phyloP scores from a whole-genome alignment of 2,888 invertebrate species.

The Ormyrus nitidulus region DNA sequence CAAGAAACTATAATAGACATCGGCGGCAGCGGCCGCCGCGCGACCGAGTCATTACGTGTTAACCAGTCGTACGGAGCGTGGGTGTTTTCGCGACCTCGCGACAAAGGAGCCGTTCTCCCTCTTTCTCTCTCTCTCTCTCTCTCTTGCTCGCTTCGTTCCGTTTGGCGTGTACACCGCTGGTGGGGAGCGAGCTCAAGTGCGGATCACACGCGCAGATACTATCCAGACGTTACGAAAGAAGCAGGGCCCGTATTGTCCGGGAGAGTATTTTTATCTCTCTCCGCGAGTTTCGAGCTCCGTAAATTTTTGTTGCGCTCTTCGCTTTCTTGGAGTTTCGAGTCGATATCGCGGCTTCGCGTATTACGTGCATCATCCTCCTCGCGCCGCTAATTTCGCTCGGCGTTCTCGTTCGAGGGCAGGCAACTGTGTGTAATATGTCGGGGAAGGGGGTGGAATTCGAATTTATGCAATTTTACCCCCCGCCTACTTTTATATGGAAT shows the following conservation, averaged over 20 bases:
- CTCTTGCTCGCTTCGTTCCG: too few relatives aligned
- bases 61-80: constrained; percentile 6
- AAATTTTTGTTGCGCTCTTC: background rate
- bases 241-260: background rate
- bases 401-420: constrained; percentile 12
- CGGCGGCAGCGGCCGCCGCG: background rate
- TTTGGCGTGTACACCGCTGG: too few relatives aligned
- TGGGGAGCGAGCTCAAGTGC: too few relatives aligned
- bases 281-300: too few relatives aligned
- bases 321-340: constrained; percentile 11
- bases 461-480: constrained; percentile 42
- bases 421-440: constrained; percentile 26
- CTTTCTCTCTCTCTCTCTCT: too few relatives aligned
- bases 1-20: constrained; percentile 50
- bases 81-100: constrained; percentile 12
- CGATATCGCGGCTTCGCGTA: background rate
- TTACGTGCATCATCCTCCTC: too few relatives aligned
- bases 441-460: constrained; percentile 28
- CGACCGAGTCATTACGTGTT: constrained; percentile 30
- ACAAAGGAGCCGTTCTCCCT: background rate
- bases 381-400: too few relatives aligned
- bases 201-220: background rate
- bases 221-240: constrained; percentile 36
- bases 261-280: background rate
- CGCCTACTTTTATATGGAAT: too few relatives aligned